Percentiles rank a stretch among this genome's conserved stretches.
Evolutionary conservation across 92 coral and sea anemone species (phyloP).

Genomic region (Siderastrea radians): DNA sequence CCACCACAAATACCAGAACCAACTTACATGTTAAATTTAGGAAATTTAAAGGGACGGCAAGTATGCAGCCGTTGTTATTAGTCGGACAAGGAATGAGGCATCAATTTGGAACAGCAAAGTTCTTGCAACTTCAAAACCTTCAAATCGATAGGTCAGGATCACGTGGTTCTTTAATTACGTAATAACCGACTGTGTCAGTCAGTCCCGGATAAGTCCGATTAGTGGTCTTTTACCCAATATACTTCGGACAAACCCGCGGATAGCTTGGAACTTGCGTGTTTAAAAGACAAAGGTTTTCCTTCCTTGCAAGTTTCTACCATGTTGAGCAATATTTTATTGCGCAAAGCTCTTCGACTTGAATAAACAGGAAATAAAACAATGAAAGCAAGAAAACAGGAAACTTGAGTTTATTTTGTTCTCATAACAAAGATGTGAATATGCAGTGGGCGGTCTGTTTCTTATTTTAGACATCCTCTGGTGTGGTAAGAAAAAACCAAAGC

Average conservation of each 20-base stretch:
- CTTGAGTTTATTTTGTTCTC: constrained; percentile 26
- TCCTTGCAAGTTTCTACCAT: not conserved
- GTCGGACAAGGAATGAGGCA: too few relatives aligned
- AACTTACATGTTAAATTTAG: too few relatives aligned
- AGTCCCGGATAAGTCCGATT: not conserved
- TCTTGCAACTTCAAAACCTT: too few relatives aligned
- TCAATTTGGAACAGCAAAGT: too few relatives aligned
- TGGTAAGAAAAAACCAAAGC: not conserved
- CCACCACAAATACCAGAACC: too few relatives aligned
- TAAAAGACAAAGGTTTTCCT: not conserved
- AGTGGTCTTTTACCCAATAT: not conserved
- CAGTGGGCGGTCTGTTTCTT: constrained; percentile 23
- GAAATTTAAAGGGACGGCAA: too few relatives aligned
- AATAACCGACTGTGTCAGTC: not conserved
- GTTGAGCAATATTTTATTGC: constrained; percentile 12
- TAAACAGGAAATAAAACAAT: constrained; percentile 41
- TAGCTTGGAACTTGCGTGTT: not conserved
- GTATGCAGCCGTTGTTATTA: too few relatives aligned
- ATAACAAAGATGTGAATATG: constrained; percentile 6
- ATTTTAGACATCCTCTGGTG: not conserved
- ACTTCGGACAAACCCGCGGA: not conserved
- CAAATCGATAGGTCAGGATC: too few relatives aligned
- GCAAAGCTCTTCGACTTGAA: not conserved
- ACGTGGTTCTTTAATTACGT: not conserved
- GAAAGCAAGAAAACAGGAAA: constrained; percentile 44